phyloP scores from a whole-genome alignment of 23 tunicate genomes.

The Botrylloides violaceus region DNA sequence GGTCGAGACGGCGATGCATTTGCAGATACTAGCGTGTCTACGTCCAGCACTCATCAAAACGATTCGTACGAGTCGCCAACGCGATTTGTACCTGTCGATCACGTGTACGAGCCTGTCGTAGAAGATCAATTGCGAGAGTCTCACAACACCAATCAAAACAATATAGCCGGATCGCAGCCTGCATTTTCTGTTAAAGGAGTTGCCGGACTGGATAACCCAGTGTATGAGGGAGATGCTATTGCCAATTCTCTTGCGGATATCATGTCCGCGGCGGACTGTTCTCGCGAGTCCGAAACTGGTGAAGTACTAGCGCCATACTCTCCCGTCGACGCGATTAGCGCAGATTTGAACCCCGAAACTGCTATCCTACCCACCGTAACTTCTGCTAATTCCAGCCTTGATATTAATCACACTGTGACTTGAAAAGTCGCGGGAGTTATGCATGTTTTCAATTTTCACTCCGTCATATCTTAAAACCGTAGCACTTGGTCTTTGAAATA shows the following conservation, averaged over 20 bases:
- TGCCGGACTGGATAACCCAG: not conserved
- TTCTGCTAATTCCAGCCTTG: not conserved
- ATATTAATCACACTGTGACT: not conserved
- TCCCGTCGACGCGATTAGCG: not conserved
- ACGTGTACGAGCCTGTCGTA: not conserved
- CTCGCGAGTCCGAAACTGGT: conserved; percentile 20
- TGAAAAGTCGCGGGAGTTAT: not conserved
- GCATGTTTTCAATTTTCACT: not conserved
- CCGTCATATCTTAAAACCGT: not conserved
- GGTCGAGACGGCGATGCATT: not conserved
- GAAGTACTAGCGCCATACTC: not conserved
- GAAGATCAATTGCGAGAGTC: not conserved
- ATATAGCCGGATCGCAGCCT: not conserved
- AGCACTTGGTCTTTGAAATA: not conserved
- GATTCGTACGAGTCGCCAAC: not conserved
- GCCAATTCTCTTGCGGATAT: not conserved
- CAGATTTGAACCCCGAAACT: not conserved
- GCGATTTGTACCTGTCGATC: not conserved
- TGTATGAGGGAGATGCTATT: not conserved
- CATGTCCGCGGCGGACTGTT: not conserved
- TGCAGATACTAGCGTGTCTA: conserved; percentile 16
- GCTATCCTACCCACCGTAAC: not conserved
- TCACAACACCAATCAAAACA: conserved; percentile 21
- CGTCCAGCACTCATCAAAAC: conserved; percentile 64
- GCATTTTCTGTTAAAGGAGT: not conserved